Conservation (phyloP, 92 coral and sea anemone genomes). For the Actinernus sp. region DNA sequence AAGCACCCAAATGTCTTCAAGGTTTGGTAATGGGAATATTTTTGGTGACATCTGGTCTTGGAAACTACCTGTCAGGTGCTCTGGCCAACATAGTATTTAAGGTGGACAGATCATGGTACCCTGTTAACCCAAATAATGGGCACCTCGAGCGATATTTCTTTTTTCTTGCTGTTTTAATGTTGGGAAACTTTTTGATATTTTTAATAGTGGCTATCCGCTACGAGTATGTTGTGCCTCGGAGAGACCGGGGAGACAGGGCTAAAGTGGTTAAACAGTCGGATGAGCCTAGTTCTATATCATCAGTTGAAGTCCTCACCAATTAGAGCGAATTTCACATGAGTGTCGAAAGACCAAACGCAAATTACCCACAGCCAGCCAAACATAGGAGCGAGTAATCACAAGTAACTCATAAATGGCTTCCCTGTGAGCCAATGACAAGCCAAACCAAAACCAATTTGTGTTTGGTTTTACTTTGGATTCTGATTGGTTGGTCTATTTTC, state of each 20-base stretch:
- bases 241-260: background rate
- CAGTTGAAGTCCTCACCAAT: too few species aligned
- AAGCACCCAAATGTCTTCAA: conserved; percentile 81
- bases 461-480: too few species aligned
- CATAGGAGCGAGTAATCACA: too few species aligned
- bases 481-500: too few species aligned
- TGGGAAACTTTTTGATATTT: conserved; percentile 71
- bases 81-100: conserved; percentile 67
- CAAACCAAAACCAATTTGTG: too few species aligned
- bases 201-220: conserved; percentile 69
- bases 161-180: conserved; percentile 77
- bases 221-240: conserved; percentile 48
- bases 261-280: too few species aligned
- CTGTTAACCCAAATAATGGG: conserved; percentile 72
- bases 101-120: conserved; percentile 63
- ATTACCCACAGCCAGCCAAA: too few species aligned
- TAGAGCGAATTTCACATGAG: too few species aligned
- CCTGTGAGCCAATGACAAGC: too few species aligned
- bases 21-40: conserved; percentile 91
- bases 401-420: too few species aligned
- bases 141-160: conserved; percentile 81
- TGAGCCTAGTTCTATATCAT: too few species aligned
- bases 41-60: conserved; percentile 77
- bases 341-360: too few species aligned
- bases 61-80: conserved; percentile 69